Base-by-base conservation (phyloP, 2,113 vertebrate genomes). In the Lepus americanus region DNA sequence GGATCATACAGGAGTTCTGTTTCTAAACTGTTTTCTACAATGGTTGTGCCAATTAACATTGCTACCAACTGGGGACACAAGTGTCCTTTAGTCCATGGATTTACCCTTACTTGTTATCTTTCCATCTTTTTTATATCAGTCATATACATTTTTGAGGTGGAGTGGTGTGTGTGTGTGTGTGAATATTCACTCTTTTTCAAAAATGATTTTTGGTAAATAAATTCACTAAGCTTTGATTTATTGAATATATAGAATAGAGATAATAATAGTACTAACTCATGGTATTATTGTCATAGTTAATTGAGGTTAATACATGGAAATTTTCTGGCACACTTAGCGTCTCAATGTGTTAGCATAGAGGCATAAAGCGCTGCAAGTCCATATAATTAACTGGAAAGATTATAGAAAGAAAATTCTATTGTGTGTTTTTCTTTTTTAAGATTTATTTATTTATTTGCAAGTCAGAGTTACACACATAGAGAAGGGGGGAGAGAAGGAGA, bases 381-480 rank as follows among this genome's bases (percentile, higher is more conserved):
- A 64, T 53, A 55, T 86, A 92, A 89, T 90, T 96, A 11, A 87
- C 59, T 72, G 36, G 23, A 79, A 97, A 88, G 33, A 76, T 8
- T 93, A 49, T 55, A 82, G 27, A 89, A 89, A 96, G 79, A 67
- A 63, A 51, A 55, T 90, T 92, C 90, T 92, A 95, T 79, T 89
- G 64, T 88, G 27, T 59, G 55, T 59, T 16, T 44, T 44, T 44
- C 44, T 44, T 44, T 44, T 44, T 44, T 44, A 44, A 44, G 44
- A 44, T 44, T 44, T 44, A 44, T 44, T 44, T 44, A 44, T 44
- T 44, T 44, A 44, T 44, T 44, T 44, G 44, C 6, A 44, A 44
- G 44, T 44, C 44, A 44, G 44, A 44, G 44, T 44, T 44, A 44
- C 44, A 44, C 44, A 44, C 44, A 44, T 1, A 44, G 44, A 44